Conservation (phyloP, 2,113 vertebrate genomes). For the Gobius niger region DNA sequence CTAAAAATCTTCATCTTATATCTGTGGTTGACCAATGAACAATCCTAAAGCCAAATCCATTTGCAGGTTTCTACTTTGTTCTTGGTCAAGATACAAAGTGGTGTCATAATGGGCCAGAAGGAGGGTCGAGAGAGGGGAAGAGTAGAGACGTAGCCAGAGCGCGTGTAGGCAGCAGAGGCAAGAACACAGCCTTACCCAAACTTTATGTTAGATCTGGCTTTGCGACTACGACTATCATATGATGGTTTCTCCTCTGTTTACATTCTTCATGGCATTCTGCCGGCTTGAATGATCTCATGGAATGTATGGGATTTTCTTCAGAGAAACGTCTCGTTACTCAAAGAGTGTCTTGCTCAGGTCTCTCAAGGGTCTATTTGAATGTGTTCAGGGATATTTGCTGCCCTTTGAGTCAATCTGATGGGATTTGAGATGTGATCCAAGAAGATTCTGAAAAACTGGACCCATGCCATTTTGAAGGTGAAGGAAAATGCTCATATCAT, state of each 20-base stretch:
- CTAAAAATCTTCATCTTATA: background rate
- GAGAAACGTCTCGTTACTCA: conserved; percentile 25
- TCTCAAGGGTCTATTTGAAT: conserved; percentile 17
- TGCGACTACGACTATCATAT: conserved; percentile 36
- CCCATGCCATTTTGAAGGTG: conserved; percentile 18
- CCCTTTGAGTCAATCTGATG: background rate
- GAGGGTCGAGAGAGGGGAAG: conserved; percentile 28
- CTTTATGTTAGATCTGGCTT: conserved; percentile 26
- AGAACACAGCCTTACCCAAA: conserved; percentile 39
- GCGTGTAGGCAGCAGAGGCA: conserved; percentile 16
- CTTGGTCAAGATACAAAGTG: background rate
- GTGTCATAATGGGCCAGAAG: conserved; percentile 39
- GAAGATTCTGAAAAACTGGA: conserved; percentile 18
- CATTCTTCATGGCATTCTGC: conserved; percentile 41
- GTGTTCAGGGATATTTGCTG: background rate
- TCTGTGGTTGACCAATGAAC: conserved; percentile 4
- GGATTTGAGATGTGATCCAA: conserved; percentile 28
- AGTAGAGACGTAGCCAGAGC: conserved; percentile 31
- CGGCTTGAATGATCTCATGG: conserved; percentile 44
- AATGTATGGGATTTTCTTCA: conserved; percentile 35
- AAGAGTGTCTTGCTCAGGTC: background rate
- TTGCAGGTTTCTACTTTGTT: conserved; percentile 14
- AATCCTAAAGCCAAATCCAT: background rate
- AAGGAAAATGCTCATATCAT: conserved; percentile 51
- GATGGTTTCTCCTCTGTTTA: conserved; percentile 44